These are phyloP conservation scores for Limnephilus marmoratus DNA, from an alignment of 2,888 invertebrate species.

Conservation along the genomic window DNA sequence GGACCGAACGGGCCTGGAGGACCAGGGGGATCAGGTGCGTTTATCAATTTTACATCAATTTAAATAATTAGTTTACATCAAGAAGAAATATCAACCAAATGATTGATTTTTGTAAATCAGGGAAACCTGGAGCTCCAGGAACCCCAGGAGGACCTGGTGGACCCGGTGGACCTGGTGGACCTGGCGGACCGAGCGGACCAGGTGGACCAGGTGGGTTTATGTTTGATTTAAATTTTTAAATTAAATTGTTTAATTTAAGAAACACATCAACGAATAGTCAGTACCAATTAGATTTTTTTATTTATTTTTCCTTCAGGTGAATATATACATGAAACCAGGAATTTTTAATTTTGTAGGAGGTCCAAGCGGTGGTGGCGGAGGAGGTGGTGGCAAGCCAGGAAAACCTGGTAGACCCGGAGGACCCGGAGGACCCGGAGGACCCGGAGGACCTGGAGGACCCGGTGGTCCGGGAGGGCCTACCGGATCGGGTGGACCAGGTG, in stretches of 20 bases:
- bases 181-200: constrained; percentile 53
- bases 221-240: background rate
- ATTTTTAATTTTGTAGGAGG: constrained; percentile 9
- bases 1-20: constrained; percentile 32
- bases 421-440: constrained; percentile 67
- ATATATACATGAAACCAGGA: background rate
- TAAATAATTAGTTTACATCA: no score
- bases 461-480: constrained; percentile 66
- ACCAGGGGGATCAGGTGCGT: constrained; percentile 45
- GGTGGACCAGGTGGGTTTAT: constrained; percentile 12
- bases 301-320: background rate
- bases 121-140: no score
- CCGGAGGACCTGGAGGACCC: constrained; percentile 66
- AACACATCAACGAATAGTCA: no score
- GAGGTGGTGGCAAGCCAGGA: constrained; percentile 67
- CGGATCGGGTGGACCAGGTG: constrained; percentile 54
- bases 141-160: no score
- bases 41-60: background rate
- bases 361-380: constrained; percentile 66
- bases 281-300: background rate
- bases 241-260: no score
- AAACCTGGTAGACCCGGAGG: constrained; percentile 58
- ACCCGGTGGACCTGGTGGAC: no score
- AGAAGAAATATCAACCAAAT: no score
- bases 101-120: no score